These are phyloP conservation scores for Zaprionus kolodkinae DNA, from an alignment of 1,140 invertebrate species.

Conservation along the genomic window DNA sequence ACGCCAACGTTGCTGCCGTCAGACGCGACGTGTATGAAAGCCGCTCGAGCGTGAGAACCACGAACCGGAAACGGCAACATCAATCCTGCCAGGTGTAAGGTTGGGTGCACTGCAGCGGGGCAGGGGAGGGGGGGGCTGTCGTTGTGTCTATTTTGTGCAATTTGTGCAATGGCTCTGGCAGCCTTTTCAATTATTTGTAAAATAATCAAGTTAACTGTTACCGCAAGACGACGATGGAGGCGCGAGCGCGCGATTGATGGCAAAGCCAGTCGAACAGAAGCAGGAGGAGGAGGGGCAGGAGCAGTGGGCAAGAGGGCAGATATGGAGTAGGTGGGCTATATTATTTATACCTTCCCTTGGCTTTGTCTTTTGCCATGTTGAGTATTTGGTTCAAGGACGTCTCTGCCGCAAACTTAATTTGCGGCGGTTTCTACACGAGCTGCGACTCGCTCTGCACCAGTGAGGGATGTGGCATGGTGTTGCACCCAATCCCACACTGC, in stretches of 20 bases:
- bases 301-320: neutral
- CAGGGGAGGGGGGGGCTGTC: constrained; percentile 2
- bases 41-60: constrained; percentile 37
- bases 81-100: constrained; percentile 12
- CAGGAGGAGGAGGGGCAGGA: neutral
- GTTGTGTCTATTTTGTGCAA: constrained; percentile 65
- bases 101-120: neutral
- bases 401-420: constrained; percentile 72
- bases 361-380: constrained; percentile 26
- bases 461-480: constrained; percentile 17
- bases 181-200: constrained; percentile 81
- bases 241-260: constrained; percentile 3
- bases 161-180: constrained; percentile 57
- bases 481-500: neutral
- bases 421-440: constrained; percentile 57
- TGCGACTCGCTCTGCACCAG: constrained; percentile 46
- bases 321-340: constrained; percentile 10
- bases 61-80: constrained; percentile 40
- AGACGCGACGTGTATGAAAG: constrained; percentile 32
- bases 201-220: constrained; percentile 79
- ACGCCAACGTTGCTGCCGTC: constrained; percentile 27
- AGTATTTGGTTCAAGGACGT: constrained; percentile 74
- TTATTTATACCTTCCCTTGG: constrained; percentile 29
- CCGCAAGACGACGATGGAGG: constrained; percentile 42
- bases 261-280: neutral